Base-by-base conservation (phyloP, 2,797 vertebrate species). In the Ptychobarbus kaznakovi region DNA sequence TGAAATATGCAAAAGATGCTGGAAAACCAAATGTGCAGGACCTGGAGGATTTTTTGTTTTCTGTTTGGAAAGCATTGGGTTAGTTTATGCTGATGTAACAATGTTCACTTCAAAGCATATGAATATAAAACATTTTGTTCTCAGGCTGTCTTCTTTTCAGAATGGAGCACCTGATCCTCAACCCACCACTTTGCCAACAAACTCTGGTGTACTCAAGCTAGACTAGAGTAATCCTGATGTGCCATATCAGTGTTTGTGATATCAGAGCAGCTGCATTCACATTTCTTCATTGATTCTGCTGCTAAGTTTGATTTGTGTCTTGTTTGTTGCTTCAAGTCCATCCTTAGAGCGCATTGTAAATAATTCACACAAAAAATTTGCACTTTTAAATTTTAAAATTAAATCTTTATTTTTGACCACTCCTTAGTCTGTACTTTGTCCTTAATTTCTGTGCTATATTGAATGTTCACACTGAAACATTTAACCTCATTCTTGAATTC, bases 401-500 rank as follows among this genome's bases (percentile, higher is more conserved):
- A n/a, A n/a, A 49, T 69, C 32, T 81, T 81, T 81, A 81, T 81
- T 81, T 65, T 10, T 3, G 32, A 7, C 12, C 18, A 4, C 12
- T n/a, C 28, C 61, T 46, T 12, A 42, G 25, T 53, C 20, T 81
- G 66, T 81, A 81, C 49, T 18, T 40, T 74, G 70, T 82, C 53
- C 6, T 74, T 82, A 16, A 61, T 22, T 35, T 58, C 40, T 73
- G 53, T 58, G 25, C 42, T 74, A 58, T 28, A 73, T 44, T 58
- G 42, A 75, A 72, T 58, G 68, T 82, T 63, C 18, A 73, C 16
- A 72, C 78, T 8, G 40, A 53, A 72, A 49, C 32, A 70, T 81
- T 56, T 72, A 22, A 35, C 40, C 81, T n/a, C 40, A 65, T 46
- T 83, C 25, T 61, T 74, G 42, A 61, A 61, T 61, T 79, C 63